These are phyloP conservation scores for Phalera bucephala DNA, from an alignment of 2,888 invertebrate genomes.

Conservation along the genomic window DNA sequence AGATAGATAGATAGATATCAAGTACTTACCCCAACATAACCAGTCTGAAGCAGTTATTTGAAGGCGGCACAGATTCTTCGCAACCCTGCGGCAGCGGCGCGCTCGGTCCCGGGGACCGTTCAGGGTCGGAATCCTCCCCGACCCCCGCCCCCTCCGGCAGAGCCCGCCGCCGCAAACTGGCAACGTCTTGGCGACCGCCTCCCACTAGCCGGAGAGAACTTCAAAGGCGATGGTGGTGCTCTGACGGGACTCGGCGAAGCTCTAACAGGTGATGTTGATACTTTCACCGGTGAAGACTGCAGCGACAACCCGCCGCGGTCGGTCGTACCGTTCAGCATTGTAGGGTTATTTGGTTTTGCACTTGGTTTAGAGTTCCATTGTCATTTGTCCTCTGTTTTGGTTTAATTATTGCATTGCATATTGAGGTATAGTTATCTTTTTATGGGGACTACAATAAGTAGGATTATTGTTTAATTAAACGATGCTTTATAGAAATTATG, in stretches of 20 bases:
- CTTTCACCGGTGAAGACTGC: conserved; percentile 66
- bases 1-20: too few species aligned
- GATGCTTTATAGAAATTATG: too few species aligned
- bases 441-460: too few species aligned
- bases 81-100: conserved; percentile 65
- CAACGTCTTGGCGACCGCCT: conserved; percentile 65
- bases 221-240: conserved; percentile 66
- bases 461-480: too few species aligned
- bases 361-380: conserved; percentile 27
- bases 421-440: too few species aligned
- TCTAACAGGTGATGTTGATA: conserved; percentile 60
- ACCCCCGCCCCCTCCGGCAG: conserved; percentile 71
- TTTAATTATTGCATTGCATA: conserved; percentile 3
- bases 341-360: conserved; percentile 19
- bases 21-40: conserved; percentile 91
- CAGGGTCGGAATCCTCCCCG: conserved; percentile 60
- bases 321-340: conserved; percentile 69
- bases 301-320: conserved; percentile 59
- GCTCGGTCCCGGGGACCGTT: conserved; percentile 65
- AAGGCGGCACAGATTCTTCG: conserved; percentile 88
- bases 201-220: conserved; percentile 64
- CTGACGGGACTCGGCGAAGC: conserved; percentile 69
- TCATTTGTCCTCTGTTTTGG: conserved; percentile 17
- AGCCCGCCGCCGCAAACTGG: conserved; percentile 75
- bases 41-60: conserved; percentile 90